Conservation (phyloP, 2,797 vertebrate species). For the Eulemur albifrons region DNA sequence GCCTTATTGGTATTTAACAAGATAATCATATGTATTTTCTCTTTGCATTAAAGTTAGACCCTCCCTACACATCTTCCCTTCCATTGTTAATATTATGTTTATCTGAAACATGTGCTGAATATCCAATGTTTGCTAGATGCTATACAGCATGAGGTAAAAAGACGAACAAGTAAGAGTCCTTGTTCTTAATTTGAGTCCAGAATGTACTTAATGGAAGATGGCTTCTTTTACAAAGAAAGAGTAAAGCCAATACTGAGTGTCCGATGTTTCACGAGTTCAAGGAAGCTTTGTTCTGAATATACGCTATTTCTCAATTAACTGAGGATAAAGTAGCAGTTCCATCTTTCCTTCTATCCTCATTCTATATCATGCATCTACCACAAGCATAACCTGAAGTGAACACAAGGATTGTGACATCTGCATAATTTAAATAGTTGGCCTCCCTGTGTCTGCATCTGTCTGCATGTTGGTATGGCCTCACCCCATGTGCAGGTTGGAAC, state of each 20-base stretch:
- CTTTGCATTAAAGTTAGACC: neutral
- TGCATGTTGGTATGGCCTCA: rapidly evolving
- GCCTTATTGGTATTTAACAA: neutral
- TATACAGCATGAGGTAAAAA: neutral
- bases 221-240: neutral
- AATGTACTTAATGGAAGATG: neutral
- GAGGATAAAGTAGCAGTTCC: neutral
- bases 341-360: neutral
- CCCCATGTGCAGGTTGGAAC: neutral
- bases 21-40: neutral
- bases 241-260: neutral
- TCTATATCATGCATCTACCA: rapidly evolving
- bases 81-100: neutral
- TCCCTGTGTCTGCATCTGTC: rapidly evolving
- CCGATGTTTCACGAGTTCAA: neutral
- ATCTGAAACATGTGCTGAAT: neutral
- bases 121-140: rapidly evolving
- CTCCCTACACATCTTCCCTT: neutral
- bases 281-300: neutral
- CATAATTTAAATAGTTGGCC: neutral
- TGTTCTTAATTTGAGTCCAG: neutral
- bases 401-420: neutral
- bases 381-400: neutral
- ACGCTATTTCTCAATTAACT: neutral
- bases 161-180: neutral